Base-by-base conservation (phyloP, 2,888 invertebrate genomes). In the Dicroscelio sp. region DNA sequence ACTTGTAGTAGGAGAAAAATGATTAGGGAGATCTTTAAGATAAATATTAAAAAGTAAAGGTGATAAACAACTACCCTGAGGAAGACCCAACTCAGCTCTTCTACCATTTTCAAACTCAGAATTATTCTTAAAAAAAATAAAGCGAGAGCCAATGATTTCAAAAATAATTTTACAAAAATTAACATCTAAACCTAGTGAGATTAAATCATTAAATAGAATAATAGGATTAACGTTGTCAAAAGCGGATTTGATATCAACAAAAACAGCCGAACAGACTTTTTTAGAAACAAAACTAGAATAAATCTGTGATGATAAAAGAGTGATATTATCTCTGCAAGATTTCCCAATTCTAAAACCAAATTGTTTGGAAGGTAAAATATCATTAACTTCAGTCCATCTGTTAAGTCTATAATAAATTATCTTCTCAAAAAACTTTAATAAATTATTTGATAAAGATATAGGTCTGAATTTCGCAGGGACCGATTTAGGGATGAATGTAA, bases 161-260 rank as follows among this genome's bases (percentile, higher is more conserved):
- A 31, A 83, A 48, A 83, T 71, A 1, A 83, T 33, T 52, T 20
- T 67, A 0, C 17, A n/a, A 20, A 79, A 52, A 12, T 12, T 79
- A 14, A 8, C n/a, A 6, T 83, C 73, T 1, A 83, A 10, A 1
- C 83, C 73, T 1, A 67, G 4, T 1, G 33, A 25, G 3, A 17
- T 17, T 55, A 80, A 38, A 20, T 33, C 35, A 1, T 69, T n/a
- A 33, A 80, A 27, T 0, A 80, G n/a, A 1, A 33, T 80, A 20
- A 33, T 6, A 55, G 80, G 83, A 20, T 30, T 43, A 5, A 83
- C 73, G 1, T 25, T n/a, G 23, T 83, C 83, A 63, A 83, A 83
- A 0, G 83, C 83, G 20, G 83, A 38, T 33, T 83, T 83, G 12
- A 83, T 73, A 33, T 83, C 83, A 10, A 83, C 30, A 31, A 83